Percentiles rank a stretch among this genome's conserved stretches.
Conservation (phyloP, 2,888 invertebrate genomes). For the Heliconius hortense region DNA sequence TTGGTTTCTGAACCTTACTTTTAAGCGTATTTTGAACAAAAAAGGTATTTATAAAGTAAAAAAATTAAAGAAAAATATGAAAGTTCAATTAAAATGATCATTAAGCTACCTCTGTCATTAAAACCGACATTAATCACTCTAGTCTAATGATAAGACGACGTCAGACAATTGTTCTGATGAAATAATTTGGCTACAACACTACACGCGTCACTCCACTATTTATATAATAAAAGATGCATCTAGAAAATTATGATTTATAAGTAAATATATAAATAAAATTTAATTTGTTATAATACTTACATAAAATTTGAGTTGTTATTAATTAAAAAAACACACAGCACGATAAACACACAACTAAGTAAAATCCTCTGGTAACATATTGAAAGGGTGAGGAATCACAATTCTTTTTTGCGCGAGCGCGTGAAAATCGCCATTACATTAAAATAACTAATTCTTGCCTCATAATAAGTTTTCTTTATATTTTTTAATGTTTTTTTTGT, state of each 20-base stretch:
- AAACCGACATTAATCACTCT: conserved; percentile 24
- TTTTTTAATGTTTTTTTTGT: conserved; percentile 45
- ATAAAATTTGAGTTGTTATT: conserved; percentile 52
- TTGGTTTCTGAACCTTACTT: neutral
- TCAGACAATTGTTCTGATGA: conserved; percentile 34
- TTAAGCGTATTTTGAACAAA: neutral
- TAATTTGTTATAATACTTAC: conserved; percentile 48
- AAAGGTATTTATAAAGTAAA: neutral
- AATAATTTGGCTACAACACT: conserved; percentile 32
- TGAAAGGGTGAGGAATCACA: conserved; percentile 27
- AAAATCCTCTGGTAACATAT: conserved; percentile 40
- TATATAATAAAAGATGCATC: conserved; percentile 30
- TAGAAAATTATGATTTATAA: conserved; percentile 9
- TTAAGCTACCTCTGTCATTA: conserved; percentile 21
- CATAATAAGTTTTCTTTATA: conserved; percentile 38
- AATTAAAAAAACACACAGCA: conserved; percentile 47
- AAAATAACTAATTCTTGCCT: conserved; percentile 39
- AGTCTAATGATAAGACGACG: conserved; percentile 28
- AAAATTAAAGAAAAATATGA: conserved; percentile 10
- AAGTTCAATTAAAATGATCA: conserved; percentile 19
- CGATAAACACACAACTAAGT: conserved; percentile 45
- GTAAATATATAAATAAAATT: neutral
- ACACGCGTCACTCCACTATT: conserved; percentile 32
- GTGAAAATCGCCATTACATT: conserved; percentile 40
- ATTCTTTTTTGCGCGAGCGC: conserved; percentile 22